phyloP scores from a whole-genome alignment of 2,888 invertebrate genomes.

The Melikaiella ostensackeni region DNA sequence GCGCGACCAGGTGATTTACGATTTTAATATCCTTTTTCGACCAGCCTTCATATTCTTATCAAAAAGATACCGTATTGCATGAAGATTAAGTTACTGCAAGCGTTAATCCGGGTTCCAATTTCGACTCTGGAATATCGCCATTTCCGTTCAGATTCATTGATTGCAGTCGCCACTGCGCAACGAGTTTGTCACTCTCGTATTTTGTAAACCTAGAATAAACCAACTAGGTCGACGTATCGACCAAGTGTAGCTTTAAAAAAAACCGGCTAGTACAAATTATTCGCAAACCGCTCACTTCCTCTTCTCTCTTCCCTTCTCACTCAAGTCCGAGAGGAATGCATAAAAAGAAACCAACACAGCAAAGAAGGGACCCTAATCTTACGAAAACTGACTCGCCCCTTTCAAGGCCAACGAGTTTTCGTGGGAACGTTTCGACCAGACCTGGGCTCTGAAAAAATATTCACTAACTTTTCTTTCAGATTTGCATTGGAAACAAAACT shows the following conservation, averaged over 20 bases:
- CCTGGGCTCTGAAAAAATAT: neutral
- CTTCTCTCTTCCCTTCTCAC: constrained; percentile 23
- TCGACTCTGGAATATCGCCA: neutral
- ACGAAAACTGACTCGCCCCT: constrained; percentile 41
- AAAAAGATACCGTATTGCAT: neutral
- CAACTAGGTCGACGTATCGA: neutral
- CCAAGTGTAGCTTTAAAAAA: constrained; percentile 5
- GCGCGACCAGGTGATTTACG: constrained; percentile 16
- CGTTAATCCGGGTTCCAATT: neutral
- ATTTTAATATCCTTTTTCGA: constrained; percentile 10
- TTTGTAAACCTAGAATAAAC: neutral
- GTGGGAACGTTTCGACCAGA: constrained; percentile 58
- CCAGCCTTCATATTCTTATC: neutral
- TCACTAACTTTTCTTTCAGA: neutral
- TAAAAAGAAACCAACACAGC: neutral
- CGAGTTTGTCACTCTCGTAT: neutral
- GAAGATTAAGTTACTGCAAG: neutral
- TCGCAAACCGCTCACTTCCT: constrained; percentile 20
- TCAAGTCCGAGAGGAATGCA: neutral
- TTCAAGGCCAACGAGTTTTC: constrained; percentile 64
- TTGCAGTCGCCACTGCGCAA: neutral
- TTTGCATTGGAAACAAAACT: neutral
- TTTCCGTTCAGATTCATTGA: neutral
- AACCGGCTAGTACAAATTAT: neutral
- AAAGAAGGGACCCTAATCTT: neutral